These are phyloP conservation scores for Lycaena phlaeas DNA, from an alignment of 2,888 invertebrate species.

Conservation along the genomic window DNA sequence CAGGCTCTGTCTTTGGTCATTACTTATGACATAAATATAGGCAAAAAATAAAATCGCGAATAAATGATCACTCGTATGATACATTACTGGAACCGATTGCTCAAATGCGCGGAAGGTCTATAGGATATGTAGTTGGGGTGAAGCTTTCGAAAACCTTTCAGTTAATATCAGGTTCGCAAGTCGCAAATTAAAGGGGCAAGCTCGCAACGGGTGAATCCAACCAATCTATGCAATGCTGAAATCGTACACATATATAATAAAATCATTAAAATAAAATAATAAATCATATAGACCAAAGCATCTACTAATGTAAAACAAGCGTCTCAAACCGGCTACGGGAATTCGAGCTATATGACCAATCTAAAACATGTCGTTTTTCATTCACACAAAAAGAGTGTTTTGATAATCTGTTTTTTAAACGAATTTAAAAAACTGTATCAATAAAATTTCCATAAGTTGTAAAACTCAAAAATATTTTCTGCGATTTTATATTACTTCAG, in stretches of 20 bases:
- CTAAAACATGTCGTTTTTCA: constrained; percentile 18
- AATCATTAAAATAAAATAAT: constrained; percentile 34
- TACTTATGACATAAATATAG: constrained; percentile 14
- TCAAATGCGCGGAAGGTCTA: constrained; percentile 64
- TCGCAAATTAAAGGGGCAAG: constrained; percentile 46
- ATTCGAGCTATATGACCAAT: constrained; percentile 27
- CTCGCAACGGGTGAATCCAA: constrained; percentile 48
- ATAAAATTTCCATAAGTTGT: not conserved
- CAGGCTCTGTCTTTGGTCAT: constrained; percentile 27
- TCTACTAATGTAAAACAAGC: constrained; percentile 58
- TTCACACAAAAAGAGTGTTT: constrained; percentile 12
- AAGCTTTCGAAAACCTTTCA: constrained; percentile 40
- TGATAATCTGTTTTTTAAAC: constrained; percentile 6
- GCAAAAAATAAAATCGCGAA: constrained; percentile 17
- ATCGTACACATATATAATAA: constrained; percentile 56
- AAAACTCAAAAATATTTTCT: constrained; percentile 7
- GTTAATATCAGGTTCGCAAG: constrained; percentile 36
- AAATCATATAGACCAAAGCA: constrained; percentile 47
- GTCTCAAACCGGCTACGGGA: constrained; percentile 27
- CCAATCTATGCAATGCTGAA: constrained; percentile 51
- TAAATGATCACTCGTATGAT: constrained; percentile 25
- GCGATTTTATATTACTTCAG: too few relatives aligned
- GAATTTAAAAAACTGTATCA: constrained; percentile 11
- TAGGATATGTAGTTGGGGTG: constrained; percentile 43
- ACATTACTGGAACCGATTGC: constrained; percentile 39